Conservation (phyloP, 2,797 vertebrate genomes). For the Semotilus atromaculatus region DNA sequence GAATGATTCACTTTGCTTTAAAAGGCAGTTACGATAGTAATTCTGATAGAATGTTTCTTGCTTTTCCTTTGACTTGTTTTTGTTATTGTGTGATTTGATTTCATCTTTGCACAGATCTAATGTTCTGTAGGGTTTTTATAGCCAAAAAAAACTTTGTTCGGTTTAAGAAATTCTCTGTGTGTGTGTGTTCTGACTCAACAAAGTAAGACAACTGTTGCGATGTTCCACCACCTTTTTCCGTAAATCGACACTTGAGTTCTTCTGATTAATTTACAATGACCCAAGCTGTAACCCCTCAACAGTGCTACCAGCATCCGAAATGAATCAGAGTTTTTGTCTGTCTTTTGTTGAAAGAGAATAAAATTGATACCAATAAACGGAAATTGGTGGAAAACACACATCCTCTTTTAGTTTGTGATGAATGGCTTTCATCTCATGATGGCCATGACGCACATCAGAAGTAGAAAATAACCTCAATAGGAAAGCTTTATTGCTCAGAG, state of each 20-base stretch:
- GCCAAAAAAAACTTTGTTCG: neutral
- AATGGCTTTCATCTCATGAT: conserved; percentile 2
- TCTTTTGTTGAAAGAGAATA: conserved; percentile 30
- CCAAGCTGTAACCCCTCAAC: conserved; percentile 22
- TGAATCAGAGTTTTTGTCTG: conserved; percentile 18
- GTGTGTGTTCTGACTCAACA: conserved; percentile 10
- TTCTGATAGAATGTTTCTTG: conserved; percentile 1
- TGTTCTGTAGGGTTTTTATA: conserved; percentile 17
- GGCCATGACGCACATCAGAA: conserved; percentile 3
- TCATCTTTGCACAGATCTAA: conserved; percentile 1
- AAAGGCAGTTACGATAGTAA: neutral
- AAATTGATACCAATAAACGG: conserved; percentile 31
- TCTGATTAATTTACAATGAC: conserved; percentile 7
- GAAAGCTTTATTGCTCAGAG: neutral
- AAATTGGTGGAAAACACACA: conserved; percentile 33
- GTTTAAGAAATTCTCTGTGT: neutral
- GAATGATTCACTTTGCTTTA: conserved; percentile 17
- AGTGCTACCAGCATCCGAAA: conserved; percentile 20
- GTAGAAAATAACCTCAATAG: conserved; percentile 9
- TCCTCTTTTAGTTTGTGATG: conserved; percentile 23
- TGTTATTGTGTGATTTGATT: conserved; percentile 15
- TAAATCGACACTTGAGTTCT: neutral
- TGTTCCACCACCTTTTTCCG: neutral
- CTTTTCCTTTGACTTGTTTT: conserved; percentile 16
- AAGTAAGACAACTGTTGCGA: conserved; percentile 5